These are phyloP conservation scores for Buceros bicornis DNA, from an alignment of 2,797 vertebrate species.

Conservation along the genomic window DNA sequence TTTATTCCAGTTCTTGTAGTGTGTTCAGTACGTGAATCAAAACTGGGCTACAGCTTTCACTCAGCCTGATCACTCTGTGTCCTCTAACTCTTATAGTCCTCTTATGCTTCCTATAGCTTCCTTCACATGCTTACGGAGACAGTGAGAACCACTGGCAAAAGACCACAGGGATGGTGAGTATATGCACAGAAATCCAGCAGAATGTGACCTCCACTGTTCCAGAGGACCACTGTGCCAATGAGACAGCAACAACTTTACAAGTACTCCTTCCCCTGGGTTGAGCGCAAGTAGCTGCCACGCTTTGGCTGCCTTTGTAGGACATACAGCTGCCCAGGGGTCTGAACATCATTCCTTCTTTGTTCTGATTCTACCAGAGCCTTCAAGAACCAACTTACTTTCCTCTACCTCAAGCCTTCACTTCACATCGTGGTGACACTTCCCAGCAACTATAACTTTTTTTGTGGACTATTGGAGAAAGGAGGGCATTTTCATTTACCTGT, in stretches of 20 bases:
- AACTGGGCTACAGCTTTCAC: background rate
- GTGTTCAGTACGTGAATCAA: background rate
- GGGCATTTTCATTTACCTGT: background rate
- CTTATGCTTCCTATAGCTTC: background rate
- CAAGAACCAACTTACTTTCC: background rate
- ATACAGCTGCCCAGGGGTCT: background rate
- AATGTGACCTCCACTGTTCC: background rate
- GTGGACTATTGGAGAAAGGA: background rate
- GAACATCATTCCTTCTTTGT: background rate
- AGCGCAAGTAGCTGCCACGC: background rate
- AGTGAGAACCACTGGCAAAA: background rate
- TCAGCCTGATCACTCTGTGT: background rate
- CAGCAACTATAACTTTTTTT: background rate
- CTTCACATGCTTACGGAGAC: background rate
- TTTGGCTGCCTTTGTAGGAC: background rate
- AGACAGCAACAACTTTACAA: background rate
- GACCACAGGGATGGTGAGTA: background rate
- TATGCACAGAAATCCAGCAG: background rate
- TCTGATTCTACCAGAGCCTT: background rate
- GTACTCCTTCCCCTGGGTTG: background rate
- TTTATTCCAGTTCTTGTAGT: background rate
- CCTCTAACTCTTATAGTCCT: background rate
- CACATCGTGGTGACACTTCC: background rate
- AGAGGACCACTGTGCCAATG: fast-evolving
- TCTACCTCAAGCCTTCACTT: background rate